Conservation (phyloP, 2,113 vertebrate species). For the Mola mola region DNA sequence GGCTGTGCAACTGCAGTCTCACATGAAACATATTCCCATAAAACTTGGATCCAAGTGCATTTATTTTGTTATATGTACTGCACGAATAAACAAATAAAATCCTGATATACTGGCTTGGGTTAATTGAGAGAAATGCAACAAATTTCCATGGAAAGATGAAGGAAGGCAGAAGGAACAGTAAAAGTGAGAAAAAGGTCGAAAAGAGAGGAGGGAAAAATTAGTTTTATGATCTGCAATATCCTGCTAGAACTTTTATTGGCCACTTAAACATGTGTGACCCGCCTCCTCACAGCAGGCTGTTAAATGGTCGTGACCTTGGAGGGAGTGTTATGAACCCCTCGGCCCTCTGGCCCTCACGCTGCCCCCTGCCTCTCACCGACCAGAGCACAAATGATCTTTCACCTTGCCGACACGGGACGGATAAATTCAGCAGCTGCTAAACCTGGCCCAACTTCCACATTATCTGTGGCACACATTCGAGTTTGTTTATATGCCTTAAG, state of each 20-base stretch:
- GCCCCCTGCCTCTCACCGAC: conserved; percentile 14
- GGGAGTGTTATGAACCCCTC: conserved; percentile 26
- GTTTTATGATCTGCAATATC: conserved; percentile 80
- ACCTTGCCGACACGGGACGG: conserved; percentile 42
- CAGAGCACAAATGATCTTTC: conserved; percentile 53
- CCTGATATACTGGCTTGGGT: conserved; percentile 5
- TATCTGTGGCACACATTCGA: conserved; percentile 50
- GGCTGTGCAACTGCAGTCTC: background rate
- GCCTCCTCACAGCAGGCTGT: conserved; percentile 63
- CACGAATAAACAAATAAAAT: conserved; percentile 2
- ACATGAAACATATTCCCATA: background rate
- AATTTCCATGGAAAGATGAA: conserved; percentile 22
- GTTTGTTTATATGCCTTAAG: conserved; percentile 53
- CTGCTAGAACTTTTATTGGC: conserved; percentile 76
- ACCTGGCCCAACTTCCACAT: conserved; percentile 44
- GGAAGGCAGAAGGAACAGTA: conserved; percentile 14
- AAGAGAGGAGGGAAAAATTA: conserved; percentile 39
- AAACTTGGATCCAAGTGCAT: conserved; percentile 3
- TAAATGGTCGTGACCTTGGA: conserved; percentile 66
- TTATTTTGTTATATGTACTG: background rate
- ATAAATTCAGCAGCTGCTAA: conserved; percentile 66
- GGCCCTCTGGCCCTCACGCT: conserved; percentile 19
- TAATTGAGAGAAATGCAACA: conserved; percentile 21
- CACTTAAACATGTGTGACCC: conserved; percentile 68
- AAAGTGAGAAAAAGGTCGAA: background rate